These are phyloP conservation scores for Riparia riparia DNA, from an alignment of 2,113 vertebrate genomes.

Conservation along the genomic window DNA sequence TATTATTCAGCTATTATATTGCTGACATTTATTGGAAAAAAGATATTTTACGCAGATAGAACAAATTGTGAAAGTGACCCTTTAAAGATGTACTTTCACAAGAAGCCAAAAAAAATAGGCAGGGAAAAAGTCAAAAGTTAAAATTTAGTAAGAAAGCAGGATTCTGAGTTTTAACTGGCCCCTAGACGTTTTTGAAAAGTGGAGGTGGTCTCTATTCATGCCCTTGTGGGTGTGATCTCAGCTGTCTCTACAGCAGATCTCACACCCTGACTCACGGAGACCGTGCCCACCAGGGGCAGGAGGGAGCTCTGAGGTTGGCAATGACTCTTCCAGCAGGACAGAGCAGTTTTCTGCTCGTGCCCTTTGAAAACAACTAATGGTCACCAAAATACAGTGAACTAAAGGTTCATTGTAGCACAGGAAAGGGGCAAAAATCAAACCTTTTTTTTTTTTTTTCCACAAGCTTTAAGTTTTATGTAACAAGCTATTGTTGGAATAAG, in stretches of 20 bases:
- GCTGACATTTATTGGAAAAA: neutral
- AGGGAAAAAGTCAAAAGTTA: neutral
- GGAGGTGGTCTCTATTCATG: neutral
- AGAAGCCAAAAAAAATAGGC: too few species aligned
- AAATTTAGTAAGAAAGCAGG: neutral
- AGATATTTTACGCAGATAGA: neutral
- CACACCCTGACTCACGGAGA: rapidly evolving
- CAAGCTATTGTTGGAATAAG: neutral
- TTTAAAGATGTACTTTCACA: neutral
- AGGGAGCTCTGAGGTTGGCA: neutral
- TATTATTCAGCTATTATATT: neutral
- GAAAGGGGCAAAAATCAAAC: neutral
- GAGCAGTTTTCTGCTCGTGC: neutral
- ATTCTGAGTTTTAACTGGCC: neutral
- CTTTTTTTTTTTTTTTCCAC: neutral
- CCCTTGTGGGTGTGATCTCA: neutral
- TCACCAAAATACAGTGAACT: neutral
- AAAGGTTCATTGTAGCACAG: neutral
- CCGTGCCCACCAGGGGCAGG: rapidly evolving
- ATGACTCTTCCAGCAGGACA: neutral
- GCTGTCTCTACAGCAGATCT: neutral
- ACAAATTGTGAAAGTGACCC: neutral
- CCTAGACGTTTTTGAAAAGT: neutral
- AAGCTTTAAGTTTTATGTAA: neutral
- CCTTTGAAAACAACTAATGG: neutral